Conservation (phyloP, 2,888 invertebrate species). For the Epistrophella euchroma region DNA sequence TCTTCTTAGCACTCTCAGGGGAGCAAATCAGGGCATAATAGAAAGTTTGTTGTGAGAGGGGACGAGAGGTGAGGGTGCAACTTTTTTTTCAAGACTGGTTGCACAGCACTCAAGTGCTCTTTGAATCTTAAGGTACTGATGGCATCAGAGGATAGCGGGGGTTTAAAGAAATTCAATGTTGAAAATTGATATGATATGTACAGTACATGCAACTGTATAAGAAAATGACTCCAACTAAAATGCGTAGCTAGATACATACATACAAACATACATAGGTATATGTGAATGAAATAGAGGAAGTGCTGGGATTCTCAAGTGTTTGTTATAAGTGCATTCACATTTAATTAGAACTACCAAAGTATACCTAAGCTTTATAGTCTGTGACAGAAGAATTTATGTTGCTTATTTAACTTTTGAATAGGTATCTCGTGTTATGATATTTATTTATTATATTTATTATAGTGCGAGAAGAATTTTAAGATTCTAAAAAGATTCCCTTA, state of each 20-base stretch:
- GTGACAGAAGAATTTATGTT: background rate
- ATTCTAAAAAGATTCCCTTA: too few species aligned
- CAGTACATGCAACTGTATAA: background rate
- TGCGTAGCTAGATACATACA: too few species aligned
- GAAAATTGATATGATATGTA: background rate
- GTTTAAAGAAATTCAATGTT: background rate
- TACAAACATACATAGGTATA: background rate
- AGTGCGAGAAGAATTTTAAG: too few species aligned
- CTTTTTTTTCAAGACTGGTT: background rate
- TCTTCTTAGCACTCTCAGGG: background rate
- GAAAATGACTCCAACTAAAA: background rate
- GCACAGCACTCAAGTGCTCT: background rate
- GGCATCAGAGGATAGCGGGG: background rate
- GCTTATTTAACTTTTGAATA: too few species aligned
- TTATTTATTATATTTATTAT: too few species aligned
- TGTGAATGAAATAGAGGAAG: background rate
- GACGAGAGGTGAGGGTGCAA: background rate
- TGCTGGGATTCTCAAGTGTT: background rate
- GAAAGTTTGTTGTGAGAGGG: background rate
- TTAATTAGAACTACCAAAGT: background rate
- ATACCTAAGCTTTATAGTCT: background rate
- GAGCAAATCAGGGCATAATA: background rate
- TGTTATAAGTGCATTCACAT: background rate
- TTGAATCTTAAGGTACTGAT: background rate
- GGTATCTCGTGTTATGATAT: too few species aligned